These are phyloP conservation scores for Ceratosolen fusciceps DNA, from an alignment of 1,140 invertebrate genomes.

Conservation along the genomic window DNA sequence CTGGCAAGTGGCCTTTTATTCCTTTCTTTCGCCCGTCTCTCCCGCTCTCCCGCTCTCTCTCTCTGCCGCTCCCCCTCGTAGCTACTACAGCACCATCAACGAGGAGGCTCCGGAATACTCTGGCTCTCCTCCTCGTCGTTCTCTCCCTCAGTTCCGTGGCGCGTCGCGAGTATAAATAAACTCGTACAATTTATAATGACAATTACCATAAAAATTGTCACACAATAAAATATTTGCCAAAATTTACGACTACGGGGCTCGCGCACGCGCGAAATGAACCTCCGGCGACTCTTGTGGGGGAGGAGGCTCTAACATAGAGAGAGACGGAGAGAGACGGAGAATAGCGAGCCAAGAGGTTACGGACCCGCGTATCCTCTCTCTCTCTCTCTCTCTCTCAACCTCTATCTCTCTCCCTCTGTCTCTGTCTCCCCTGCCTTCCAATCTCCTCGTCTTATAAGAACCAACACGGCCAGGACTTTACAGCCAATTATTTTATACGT, in stretches of 20 bases:
- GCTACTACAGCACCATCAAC: too few relatives aligned
- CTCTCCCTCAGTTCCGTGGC: constrained; percentile 15
- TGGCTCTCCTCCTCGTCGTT: constrained; percentile 43
- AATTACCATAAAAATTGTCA: constrained; percentile 73
- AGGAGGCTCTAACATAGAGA: not conserved
- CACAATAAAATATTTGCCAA: constrained; percentile 70
- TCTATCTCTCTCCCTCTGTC: constrained; percentile 20
- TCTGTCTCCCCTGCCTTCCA: too few relatives aligned
- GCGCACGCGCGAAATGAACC: not conserved
- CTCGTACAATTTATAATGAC: constrained; percentile 70
- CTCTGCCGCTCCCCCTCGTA: constrained; percentile 36
- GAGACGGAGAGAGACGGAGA: not conserved
- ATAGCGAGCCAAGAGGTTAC: constrained; percentile 25
- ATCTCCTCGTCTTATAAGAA: constrained; percentile 21
- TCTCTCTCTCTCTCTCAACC: constrained; percentile 5
- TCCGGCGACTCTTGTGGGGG: not conserved
- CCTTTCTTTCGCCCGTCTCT: constrained; percentile 38
- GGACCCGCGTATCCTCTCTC: constrained; percentile 15
- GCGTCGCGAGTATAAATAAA: constrained; percentile 64
- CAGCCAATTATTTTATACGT: constrained; percentile 70
- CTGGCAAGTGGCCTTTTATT: constrained; percentile 36
- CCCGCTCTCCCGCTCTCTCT: constrained; percentile 41
- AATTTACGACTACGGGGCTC: constrained; percentile 63
- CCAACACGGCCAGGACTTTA: constrained; percentile 59
- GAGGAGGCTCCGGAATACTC: too few relatives aligned